Base-by-base conservation (phyloP, 2,888 invertebrate genomes). In the Agapostemon virescens region DNA sequence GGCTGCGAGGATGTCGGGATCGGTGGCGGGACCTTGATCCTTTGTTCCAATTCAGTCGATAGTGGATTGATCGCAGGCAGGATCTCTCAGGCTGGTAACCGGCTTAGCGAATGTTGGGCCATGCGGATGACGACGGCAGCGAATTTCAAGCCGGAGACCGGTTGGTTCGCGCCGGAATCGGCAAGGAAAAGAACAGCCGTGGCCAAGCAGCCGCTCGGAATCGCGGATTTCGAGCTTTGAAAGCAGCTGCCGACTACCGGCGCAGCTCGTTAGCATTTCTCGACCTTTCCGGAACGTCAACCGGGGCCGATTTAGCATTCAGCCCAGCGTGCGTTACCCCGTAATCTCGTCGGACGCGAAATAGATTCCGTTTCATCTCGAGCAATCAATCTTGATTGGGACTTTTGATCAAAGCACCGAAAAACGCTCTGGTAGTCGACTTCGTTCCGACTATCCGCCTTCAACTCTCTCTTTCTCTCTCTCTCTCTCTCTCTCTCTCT, bases 351-450 rank as follows among this genome's bases (percentile, higher is more conserved):
- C 81, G 84, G 73, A 77, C 81, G 79, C 85, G 83, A 84, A 85
- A 87, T 87, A 87, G 89, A 90, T 88, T 87, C 87, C 89, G 87
- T 89, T 90, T 87, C 87, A 90, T 89, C 89, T 87, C 83, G 84
- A 84, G 88, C 89, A 90, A 90, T 90, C 90, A 89, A 90, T 89
- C 88, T 86, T 90, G 90, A 90, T 89, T 90, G 90, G 85, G 87
- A 89, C 88, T 89, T 89, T 73, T 74, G 80, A 80, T 80, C 85
- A 89, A 89, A 89, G 87, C 68, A 20, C 52, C 15, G 15, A 45
- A 52, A 74, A 77, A 69, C 55, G 55, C 66, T 61, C 38, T 26
- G 26, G 9, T 61, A 9, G 38, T 26, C 66, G 66, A 17, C 26
- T 40, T 40, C 26, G 26, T 23, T 55, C 55, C 55, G 26, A 55